These are phyloP conservation scores for Lepidothrix coronata DNA, from an alignment of 2,113 vertebrate genomes.

Conservation along the genomic window DNA sequence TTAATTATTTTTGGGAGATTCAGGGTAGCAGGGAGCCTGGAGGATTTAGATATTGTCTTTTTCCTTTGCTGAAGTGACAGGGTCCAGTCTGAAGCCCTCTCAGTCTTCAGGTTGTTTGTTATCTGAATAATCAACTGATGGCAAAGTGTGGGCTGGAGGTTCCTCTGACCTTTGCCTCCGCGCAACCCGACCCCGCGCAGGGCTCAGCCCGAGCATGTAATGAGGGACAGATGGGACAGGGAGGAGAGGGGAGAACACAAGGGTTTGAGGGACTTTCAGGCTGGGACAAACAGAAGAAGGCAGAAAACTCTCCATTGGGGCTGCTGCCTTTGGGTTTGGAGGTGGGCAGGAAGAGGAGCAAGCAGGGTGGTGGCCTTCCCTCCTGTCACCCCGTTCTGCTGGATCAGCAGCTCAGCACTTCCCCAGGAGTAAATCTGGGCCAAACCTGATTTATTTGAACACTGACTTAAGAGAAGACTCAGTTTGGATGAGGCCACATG, in stretches of 20 bases:
- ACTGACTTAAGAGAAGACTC: fast-evolving
- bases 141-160: constrained; percentile 29
- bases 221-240: constrained; percentile 57
- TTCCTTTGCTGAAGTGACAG: background rate
- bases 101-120: background rate
- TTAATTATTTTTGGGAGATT: background rate
- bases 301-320: background rate
- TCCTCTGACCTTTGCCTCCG: constrained; percentile 51
- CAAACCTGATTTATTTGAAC: background rate
- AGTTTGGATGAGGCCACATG: fast-evolving
- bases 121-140: constrained; percentile 2
- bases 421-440: background rate
- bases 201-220: constrained; percentile 50
- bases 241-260: background rate
- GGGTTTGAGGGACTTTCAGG: background rate
- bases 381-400: background rate
- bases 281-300: background rate
- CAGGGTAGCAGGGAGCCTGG: background rate
- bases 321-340: background rate
- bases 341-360: background rate
- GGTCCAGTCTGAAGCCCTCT: background rate
- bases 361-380: fast-evolving
- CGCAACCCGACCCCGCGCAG: background rate
- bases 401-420: fast-evolving
- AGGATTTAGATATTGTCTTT: background rate